phyloP scores from a whole-genome alignment of 2,113 vertebrate genomes.

The Takifugu bimaculatus region DNA sequence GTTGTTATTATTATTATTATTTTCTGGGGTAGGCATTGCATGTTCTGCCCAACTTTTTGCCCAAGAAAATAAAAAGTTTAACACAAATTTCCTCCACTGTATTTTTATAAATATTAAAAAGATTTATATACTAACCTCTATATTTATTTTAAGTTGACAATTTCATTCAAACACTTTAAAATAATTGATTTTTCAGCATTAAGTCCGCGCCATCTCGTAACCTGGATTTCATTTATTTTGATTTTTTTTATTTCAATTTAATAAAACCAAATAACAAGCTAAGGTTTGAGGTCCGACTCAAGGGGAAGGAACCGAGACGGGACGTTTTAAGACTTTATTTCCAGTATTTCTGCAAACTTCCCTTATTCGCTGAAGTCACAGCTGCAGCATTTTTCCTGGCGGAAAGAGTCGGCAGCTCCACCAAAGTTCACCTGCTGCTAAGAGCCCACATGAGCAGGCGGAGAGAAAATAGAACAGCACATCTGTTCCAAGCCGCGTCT shows the following conservation, averaged over 20 bases:
- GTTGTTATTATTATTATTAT: conserved; percentile 9
- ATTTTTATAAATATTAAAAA: too few species aligned
- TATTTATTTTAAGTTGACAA: too few species aligned
- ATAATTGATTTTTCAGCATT: too few species aligned
- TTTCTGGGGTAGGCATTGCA: background rate
- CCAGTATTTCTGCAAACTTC: conserved; percentile 20
- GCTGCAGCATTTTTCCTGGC: background rate
- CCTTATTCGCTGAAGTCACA: background rate
- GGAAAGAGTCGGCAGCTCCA: background rate
- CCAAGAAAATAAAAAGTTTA: too few species aligned
- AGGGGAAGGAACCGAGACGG: too few species aligned
- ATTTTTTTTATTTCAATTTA: too few species aligned
- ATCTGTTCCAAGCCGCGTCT: background rate
- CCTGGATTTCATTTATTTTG: too few species aligned
- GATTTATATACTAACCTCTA: too few species aligned
- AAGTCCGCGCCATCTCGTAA: too few species aligned
- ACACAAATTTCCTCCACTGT: background rate
- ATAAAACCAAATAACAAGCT: background rate
- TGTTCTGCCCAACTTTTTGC: too few species aligned
- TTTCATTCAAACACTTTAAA: too few species aligned
- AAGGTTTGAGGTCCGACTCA: background rate
- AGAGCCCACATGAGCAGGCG: background rate
- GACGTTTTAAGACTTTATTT: background rate
- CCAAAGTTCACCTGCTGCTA: conserved; percentile 23
- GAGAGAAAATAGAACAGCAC: conserved; percentile 1